A percentile compares a stretch with the other conserved stretches of the same genome.
Evolutionary conservation across 2,113 vertebrate species (phyloP).

Genomic region (Hydropotes inermis): DNA sequence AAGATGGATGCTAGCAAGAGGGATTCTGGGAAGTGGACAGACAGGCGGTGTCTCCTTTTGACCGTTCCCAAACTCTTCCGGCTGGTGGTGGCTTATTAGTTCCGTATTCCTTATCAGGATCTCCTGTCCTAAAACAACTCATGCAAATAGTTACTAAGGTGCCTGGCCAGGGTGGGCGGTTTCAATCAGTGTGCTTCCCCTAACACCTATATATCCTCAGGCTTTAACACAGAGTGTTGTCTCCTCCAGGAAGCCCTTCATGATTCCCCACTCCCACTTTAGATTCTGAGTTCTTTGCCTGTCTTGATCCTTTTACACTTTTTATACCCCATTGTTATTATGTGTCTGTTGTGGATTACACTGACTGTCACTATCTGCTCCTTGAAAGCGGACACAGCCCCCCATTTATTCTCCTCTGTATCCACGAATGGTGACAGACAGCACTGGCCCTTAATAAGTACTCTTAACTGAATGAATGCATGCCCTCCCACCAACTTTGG

Average conservation of each 20-base stretch:
- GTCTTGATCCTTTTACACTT: not conserved
- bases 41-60: too few species aligned
- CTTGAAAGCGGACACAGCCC: not conserved
- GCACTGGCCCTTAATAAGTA: not conserved
- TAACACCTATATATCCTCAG: not conserved
- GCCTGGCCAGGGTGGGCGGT: too few species aligned
- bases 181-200: too few species aligned
- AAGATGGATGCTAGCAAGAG: too few species aligned
- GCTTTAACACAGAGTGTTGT: not conserved
- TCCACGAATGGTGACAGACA: not conserved
- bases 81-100: too few species aligned
- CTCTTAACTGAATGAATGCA: not conserved
- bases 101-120: too few species aligned
- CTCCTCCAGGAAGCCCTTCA: not conserved
- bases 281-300: not conserved
- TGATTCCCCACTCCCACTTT: not conserved
- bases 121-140: too few species aligned
- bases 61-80: too few species aligned
- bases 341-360: not conserved
- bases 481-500: not conserved
- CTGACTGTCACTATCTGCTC: fast-evolving
- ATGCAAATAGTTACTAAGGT: too few species aligned
- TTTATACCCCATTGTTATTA: too few species aligned
- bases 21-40: too few species aligned
- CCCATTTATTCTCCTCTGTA: not conserved